Conservation (phyloP, 2,888 invertebrate genomes). For the Scaeva pyrastri region DNA sequence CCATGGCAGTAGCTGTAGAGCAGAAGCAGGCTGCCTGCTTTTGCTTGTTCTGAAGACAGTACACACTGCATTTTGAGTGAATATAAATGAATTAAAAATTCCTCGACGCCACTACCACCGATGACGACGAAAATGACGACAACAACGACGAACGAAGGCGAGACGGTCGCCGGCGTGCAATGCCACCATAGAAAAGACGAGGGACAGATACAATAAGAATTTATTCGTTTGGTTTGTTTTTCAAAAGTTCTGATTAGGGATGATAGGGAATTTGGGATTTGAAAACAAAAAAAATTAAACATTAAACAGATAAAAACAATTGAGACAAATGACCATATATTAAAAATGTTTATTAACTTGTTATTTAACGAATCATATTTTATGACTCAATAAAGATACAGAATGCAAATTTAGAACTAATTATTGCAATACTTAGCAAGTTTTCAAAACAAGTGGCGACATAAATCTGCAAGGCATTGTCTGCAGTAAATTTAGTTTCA, state of each 20-base stretch:
- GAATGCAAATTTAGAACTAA: no score
- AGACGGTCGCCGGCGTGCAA: not conserved
- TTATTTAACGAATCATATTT: no score
- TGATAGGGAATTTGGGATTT: conserved; percentile 17
- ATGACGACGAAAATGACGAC: no score
- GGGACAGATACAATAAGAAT: conserved; percentile 63
- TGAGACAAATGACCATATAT: no score
- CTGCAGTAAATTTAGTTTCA: no score
- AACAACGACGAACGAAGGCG: no score
- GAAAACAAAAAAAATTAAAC: not conserved
- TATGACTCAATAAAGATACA: no score
- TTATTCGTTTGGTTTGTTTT: conserved; percentile 73
- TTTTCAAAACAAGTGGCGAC: no score
- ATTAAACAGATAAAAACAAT: not conserved
- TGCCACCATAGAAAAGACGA: conserved; percentile 56
- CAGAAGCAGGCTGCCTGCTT: conserved; percentile 45
- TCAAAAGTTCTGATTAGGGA: conserved; percentile 40
- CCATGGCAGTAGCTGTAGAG: conserved; percentile 7
- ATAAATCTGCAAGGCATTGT: no score
- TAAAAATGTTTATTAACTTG: no score
- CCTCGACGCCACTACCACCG: conserved; percentile 19
- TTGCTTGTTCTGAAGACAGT: conserved; percentile 57
- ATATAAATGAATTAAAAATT: conserved; percentile 76
- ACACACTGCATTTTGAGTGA: conserved; percentile 74
- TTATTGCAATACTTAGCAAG: no score